A percentile compares a stretch with the other conserved stretches of the same genome.
Conservation (phyloP, 2,888 invertebrate genomes). For the Monoplex corrugatus region DNA sequence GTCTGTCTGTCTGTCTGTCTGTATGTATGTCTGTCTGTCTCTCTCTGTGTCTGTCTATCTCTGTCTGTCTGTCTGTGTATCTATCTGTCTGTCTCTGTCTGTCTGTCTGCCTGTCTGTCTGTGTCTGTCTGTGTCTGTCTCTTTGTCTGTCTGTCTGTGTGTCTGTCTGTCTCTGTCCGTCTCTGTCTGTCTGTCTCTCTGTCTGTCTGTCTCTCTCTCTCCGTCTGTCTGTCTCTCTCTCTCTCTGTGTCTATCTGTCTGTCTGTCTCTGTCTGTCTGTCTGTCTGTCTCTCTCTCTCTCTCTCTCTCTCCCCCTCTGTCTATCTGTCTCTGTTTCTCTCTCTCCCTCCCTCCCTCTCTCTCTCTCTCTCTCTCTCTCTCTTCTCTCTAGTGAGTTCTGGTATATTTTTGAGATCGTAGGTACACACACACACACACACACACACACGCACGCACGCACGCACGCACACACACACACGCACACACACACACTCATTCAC, state of each 20-base stretch:
- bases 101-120: neutral
- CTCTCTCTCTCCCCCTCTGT: neutral
- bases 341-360: neutral
- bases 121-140: neutral
- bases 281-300: neutral
- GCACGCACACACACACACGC: no score
- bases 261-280: neutral
- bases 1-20: neutral
- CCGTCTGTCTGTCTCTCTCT: neutral
- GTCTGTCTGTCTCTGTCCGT: neutral
- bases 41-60: neutral
- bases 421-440: no score
- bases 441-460: no score
- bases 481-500: no score
- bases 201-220: neutral
- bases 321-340: neutral
- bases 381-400: neutral
- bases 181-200: neutral
- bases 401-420: no score
- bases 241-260: neutral
- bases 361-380: slow-evolving; percentile 23
- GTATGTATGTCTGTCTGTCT: neutral
- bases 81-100: neutral
- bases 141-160: neutral
- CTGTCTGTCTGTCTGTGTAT: neutral